These are phyloP conservation scores for Geotrypetes seraphini DNA, from an alignment of 2,797 vertebrate species.

Conservation along the genomic window DNA sequence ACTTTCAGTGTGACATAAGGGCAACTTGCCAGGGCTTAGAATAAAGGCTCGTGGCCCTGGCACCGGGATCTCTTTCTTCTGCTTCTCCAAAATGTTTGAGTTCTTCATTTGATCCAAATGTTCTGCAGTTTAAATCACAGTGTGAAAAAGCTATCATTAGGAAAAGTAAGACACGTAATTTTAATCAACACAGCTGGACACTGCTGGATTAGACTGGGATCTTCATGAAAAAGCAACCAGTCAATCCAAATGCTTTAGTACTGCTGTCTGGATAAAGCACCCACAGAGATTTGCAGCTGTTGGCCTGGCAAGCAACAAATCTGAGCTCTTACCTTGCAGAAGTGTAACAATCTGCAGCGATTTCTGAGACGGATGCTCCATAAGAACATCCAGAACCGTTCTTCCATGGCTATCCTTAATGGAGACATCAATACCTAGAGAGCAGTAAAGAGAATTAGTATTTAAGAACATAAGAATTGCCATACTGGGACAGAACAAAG, in stretches of 20 bases:
- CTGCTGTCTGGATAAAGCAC: too few relatives aligned
- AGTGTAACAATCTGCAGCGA: conserved; percentile 89
- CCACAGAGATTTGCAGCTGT: too few relatives aligned
- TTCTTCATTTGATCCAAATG: conserved; percentile 74
- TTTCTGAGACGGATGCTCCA: conserved; percentile 85
- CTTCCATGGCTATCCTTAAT: conserved; percentile 80
- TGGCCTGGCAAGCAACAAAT: too few relatives aligned
- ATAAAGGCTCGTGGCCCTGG: conserved; percentile 67
- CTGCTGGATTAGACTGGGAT: too few relatives aligned
- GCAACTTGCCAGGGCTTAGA: conserved; percentile 69
- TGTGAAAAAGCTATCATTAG: too few relatives aligned
- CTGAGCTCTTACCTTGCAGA: conserved; percentile 84
- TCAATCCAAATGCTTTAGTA: too few relatives aligned
- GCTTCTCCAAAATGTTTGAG: conserved; percentile 58
- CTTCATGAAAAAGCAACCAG: too few relatives aligned
- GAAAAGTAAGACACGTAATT: too few relatives aligned
- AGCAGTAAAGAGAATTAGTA: too few relatives aligned
- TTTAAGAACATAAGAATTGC: too few relatives aligned
- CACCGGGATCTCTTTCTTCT: conserved; percentile 56
- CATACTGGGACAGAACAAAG: too few relatives aligned
- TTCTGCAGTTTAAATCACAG: conserved; percentile 61
- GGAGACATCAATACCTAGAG: conserved; percentile 80
- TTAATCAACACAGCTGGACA: too few relatives aligned
- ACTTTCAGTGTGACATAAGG: conserved; percentile 84
- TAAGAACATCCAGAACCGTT: conserved; percentile 84